Conservation (phyloP, 2,797 vertebrate species). For the Choloepus didactylus region DNA sequence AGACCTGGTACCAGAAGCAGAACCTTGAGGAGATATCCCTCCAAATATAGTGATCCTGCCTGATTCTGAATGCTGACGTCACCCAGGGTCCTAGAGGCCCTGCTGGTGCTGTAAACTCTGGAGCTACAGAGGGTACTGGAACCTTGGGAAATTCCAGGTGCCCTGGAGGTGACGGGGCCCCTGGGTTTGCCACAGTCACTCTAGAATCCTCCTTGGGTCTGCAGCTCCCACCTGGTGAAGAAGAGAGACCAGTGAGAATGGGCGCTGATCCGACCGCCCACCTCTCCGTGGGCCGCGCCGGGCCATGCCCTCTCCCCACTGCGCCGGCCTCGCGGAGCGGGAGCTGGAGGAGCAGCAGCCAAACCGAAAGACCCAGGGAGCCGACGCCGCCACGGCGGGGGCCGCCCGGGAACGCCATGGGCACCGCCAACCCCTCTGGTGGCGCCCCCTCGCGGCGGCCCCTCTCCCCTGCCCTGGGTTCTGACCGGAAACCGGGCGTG, state of each 20-base stretch:
- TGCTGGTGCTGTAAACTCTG: neutral
- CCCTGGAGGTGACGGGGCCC: neutral
- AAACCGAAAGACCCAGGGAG: neutral
- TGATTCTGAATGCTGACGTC: too few species aligned
- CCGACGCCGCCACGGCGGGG: neutral
- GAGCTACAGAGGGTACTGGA: neutral
- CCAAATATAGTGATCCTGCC: neutral
- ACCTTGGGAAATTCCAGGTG: neutral
- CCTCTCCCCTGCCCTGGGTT: too few species aligned
- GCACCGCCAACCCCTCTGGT: neutral
- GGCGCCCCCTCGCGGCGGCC: neutral
- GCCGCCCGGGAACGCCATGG: neutral
- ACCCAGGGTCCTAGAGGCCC: neutral
- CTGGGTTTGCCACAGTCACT: neutral
- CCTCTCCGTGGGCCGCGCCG: too few species aligned
- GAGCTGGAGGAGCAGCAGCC: neutral
- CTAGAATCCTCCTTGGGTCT: neutral
- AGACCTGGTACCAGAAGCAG: neutral
- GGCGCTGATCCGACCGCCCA: neutral
- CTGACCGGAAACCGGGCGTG: neutral
- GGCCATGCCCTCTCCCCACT: neutral
- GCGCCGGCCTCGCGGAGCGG: neutral
- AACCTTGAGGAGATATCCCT: neutral
- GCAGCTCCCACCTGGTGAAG: neutral
- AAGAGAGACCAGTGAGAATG: neutral